These are phyloP conservation scores for Kryptolebias marmoratus DNA, from an alignment of 2,113 vertebrate genomes.

Conservation along the genomic window DNA sequence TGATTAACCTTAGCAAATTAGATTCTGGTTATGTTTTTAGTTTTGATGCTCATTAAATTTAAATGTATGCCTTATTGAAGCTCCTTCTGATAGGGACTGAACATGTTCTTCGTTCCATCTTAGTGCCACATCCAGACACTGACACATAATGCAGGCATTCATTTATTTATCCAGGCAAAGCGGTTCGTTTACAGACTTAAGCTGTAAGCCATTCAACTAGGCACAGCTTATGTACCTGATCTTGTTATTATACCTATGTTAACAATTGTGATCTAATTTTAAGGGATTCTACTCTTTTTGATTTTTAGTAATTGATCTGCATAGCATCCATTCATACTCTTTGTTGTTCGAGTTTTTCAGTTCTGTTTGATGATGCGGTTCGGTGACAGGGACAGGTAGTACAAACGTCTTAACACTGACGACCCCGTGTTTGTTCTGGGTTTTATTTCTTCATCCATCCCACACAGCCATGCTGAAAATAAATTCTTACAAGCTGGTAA, in stretches of 20 bases:
- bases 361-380: not conserved
- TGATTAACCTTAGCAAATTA: slow-evolving; percentile 22
- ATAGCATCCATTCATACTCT: no score
- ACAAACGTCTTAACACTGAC: slow-evolving; percentile 12
- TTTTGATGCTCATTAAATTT: slow-evolving; percentile 44
- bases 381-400: not conserved
- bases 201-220: no score
- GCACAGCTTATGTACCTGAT: no score
- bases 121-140: no score
- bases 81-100: slow-evolving; percentile 15
- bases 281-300: no score
- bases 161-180: no score
- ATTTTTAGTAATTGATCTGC: no score
- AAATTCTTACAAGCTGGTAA: not conserved
- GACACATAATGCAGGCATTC: no score
- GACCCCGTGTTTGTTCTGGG: slow-evolving; percentile 32
- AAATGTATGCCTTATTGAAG: slow-evolving; percentile 24
- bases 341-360: not conserved
- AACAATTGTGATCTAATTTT: no score
- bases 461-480: slow-evolving; percentile 7
- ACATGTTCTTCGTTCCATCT: slow-evolving; percentile 5
- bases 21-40: slow-evolving; percentile 5
- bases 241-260: no score
- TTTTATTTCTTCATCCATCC: slow-evolving; percentile 23
- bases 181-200: no score